Percentiles rank a stretch among this genome's conserved stretches.
Evolutionary conservation across 2,113 vertebrate species (phyloP).

Genomic region (Elaphurus davidianus): DNA sequence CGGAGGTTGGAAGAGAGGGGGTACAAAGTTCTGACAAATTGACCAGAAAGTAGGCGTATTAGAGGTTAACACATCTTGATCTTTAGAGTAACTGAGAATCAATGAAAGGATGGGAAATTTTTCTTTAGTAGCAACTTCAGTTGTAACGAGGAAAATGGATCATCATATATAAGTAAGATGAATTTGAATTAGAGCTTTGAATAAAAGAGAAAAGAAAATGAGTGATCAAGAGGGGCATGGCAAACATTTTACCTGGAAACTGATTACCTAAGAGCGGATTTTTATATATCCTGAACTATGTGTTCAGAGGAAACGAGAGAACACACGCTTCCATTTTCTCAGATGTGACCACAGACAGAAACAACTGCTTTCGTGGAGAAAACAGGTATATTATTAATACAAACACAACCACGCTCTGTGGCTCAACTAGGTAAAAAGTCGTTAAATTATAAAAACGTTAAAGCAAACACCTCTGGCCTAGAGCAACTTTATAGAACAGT

Average conservation of each 20-base stretch:
- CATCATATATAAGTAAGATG: not conserved
- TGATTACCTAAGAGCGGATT: not conserved
- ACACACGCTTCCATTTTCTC: not conserved
- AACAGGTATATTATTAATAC: not conserved
- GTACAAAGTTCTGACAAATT: not conserved
- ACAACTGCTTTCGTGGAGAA: not conserved
- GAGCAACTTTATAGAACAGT: not conserved
- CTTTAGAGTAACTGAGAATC: not conserved
- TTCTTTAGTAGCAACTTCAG: not conserved
- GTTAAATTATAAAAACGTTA: constrained; percentile 1
- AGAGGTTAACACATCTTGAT: not conserved
- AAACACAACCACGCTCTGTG: not conserved
- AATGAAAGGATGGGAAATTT: not conserved
- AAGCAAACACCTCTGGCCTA: not conserved
- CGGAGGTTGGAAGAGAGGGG: not conserved
- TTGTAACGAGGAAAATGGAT: not conserved
- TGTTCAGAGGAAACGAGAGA: not conserved
- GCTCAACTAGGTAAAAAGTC: not conserved
- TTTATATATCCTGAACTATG: not conserved
- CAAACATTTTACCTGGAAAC: not conserved
- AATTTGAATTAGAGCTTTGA: not conserved
- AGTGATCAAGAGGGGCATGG: not conserved
- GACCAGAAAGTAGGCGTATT: not conserved
- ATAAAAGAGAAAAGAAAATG: not conserved
- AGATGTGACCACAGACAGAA: not conserved